These are phyloP conservation scores for Penaeus vannamei DNA, from an alignment of 1,140 invertebrate species.

Conservation along the genomic window DNA sequence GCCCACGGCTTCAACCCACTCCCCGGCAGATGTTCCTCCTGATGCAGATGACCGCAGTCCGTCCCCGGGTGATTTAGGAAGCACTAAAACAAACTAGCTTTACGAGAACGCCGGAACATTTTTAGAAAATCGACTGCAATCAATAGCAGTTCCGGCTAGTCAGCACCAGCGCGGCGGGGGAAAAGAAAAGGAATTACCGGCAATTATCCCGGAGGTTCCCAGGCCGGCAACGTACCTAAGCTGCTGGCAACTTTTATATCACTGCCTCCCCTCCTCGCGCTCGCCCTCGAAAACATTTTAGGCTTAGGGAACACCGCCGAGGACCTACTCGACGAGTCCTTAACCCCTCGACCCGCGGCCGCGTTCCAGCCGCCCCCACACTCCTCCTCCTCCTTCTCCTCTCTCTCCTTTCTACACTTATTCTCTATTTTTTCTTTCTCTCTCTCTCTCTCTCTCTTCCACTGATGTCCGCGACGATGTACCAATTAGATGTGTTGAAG, in stretches of 20 bases:
- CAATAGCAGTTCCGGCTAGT: conserved; percentile 45
- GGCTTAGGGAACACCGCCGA: no score
- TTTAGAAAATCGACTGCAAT: conserved; percentile 42
- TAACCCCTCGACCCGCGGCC: no score
- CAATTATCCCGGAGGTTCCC: conserved; percentile 47
- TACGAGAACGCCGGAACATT: conserved; percentile 27
- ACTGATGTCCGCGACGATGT: no score
- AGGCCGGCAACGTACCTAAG: background rate
- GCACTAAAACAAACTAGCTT: conserved; percentile 43
- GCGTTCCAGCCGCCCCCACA: no score
- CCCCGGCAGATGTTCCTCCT: background rate
- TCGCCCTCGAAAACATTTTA: background rate
- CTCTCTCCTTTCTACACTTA: no score
- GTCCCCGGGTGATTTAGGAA: conserved; percentile 20
- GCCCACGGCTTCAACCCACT: conserved; percentile 13
- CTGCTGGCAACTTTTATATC: background rate
- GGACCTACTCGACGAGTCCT: no score
- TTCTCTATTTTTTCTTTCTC: no score
- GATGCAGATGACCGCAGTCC: background rate
- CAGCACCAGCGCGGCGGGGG: conserved; percentile 37
- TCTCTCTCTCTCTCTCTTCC: no score
- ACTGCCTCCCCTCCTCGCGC: background rate
- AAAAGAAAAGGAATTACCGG: conserved; percentile 52
- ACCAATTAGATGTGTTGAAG: no score
- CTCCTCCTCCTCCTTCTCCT: no score